Base-by-base conservation (phyloP, 2,797 vertebrate genomes). In the Botia almorhae region DNA sequence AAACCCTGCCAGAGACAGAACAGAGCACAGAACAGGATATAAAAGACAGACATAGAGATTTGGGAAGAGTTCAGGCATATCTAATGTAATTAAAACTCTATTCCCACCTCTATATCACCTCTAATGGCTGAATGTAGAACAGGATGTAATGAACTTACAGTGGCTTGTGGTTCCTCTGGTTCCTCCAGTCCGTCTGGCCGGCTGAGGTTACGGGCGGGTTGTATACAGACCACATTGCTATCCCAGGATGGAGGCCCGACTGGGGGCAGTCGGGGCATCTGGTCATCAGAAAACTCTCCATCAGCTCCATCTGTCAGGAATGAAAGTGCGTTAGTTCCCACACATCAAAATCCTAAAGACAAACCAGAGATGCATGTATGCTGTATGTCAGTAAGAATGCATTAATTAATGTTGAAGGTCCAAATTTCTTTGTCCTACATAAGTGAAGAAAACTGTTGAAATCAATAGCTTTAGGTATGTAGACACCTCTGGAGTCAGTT, bases 161-260 rank as follows among this genome's bases (percentile, higher is more conserved):
- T 93, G 90, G 90, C 95, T 73, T 89, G 90, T 83, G 92, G 91
- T 4, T 97, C 96, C 85, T 98, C 97, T 0, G 96, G 91, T 86
- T 98, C 97, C 88, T 99, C 97, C 77, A 96, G 95, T 74, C 95
- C 97, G 55, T 99, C 97, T 16, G 98, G 97, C 1, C 96, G 94
- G 87, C 96, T 97, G 76, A 95, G 95, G 86, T 99, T 98, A 85
- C 97, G 96, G 69, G 96, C 94, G 69, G 98, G 98, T 85, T 99
- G 98, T 88, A 97, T 98, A 79, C 97, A 98, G 83, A 99, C 98
- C 11, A 99, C 98, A 3, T 96, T 96, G 78, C 96, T 96, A 89
- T 97, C 96, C 98, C 96, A 98, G 55, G 96, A 96, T 46, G 93
- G 93, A 2, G 92, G 93, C 84, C 96, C 95, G 65, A 93, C 91